Evolutionary conservation across 2,113 vertebrate genomes (phyloP), one percentile per base, ranked within the genome.

Genomic region (Tinamus guttatus): DNA sequence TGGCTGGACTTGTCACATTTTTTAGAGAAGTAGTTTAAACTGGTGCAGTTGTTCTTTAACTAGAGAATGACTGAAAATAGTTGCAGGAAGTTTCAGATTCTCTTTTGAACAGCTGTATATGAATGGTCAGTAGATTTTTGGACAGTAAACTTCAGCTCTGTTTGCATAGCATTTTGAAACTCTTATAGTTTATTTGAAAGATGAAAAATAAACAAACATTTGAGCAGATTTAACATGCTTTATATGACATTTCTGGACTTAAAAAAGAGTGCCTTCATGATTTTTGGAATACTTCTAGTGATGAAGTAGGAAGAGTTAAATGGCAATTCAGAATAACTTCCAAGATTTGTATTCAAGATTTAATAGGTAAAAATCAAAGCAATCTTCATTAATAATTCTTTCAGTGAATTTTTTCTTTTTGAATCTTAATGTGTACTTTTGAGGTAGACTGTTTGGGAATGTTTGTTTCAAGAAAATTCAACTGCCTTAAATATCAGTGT

Each of bases 361-460:
- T 84, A 41, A 89, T 78, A 60, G 81, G 45, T 32, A 91, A 90
- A 88, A 93, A 63, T 74, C 60, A 47, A 96, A 94, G n/a, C 20
- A 87, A 80, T 83, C 15, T 10, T 91, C 56, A 78, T 83, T 56
- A 80, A 21, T 59, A 81, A 71, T 82, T 85, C 30, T 79, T 81
- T 81, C 38, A 41, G 60, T 80, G 30, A 85, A 82, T 69, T 59
- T 24, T 78, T 73, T 30, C n/a, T 65, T 69, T 52, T 63, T 62
- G 47, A 89, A 76, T 89, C 43, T 69, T 69, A 36, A 54, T 49
- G 13, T 85, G 16, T 65, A 38, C 16, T 81, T 88, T 78, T 75
- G 64, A 92, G 32, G 10, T 30, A 52, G 65, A 30, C 54, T n/a
- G 78, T 30, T 60, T 68, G 34, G n/a, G 43, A 90, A 22, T 36